These are phyloP conservation scores for Phaonia tiefii DNA, from an alignment of 2,888 invertebrate genomes.

Conservation along the genomic window DNA sequence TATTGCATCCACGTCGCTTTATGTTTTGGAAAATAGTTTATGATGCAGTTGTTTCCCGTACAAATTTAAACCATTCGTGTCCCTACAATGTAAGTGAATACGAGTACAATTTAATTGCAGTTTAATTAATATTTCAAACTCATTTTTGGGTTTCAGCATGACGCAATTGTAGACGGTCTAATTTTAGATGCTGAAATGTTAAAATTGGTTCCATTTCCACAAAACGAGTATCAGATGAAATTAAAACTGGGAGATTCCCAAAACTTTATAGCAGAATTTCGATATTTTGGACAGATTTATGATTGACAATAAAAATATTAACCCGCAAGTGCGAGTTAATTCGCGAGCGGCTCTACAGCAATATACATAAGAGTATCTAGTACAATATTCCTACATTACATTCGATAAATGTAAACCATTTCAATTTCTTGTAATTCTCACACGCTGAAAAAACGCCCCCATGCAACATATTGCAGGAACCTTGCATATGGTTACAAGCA, in stretches of 20 bases:
- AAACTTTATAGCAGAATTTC: neutral
- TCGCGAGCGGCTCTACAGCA: too few relatives aligned
- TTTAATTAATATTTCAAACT: neutral
- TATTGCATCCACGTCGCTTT: conserved; percentile 18
- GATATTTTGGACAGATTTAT: neutral
- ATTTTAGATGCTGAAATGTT: conserved; percentile 22
- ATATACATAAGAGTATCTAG: too few relatives aligned
- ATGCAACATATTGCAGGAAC: too few relatives aligned
- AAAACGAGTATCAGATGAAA: conserved; percentile 36
- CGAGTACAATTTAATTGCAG: too few relatives aligned
- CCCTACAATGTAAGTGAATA: conserved; percentile 47
- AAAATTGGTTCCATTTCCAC: conserved; percentile 37
- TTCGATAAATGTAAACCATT: too few relatives aligned
- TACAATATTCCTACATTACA: too few relatives aligned
- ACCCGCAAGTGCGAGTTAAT: too few relatives aligned
- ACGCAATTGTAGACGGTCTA: conserved; percentile 33
- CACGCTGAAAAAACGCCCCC: too few relatives aligned
- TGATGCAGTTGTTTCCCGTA: neutral
- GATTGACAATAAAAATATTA: too few relatives aligned
- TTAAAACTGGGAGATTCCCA: neutral
- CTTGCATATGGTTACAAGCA: too few relatives aligned
- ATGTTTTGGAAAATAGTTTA: conserved; percentile 32
- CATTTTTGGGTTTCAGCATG: conserved; percentile 37
- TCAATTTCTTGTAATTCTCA: too few relatives aligned
- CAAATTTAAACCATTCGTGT: conserved; percentile 47